phyloP scores from a whole-genome alignment of 2,113 vertebrate species.

The Dromas ardeola region DNA sequence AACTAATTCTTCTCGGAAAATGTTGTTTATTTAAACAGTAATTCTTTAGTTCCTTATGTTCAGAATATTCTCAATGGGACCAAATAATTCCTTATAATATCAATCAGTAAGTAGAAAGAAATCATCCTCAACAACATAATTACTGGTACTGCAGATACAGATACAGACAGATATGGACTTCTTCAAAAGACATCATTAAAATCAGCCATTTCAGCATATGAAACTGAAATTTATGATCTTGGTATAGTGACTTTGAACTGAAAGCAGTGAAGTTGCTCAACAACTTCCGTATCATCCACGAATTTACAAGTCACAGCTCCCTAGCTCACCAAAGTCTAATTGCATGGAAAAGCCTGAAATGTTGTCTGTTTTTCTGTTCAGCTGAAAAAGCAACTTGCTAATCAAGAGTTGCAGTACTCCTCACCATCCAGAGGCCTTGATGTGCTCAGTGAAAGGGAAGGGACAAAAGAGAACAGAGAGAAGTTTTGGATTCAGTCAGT shows the following conservation, averaged over 20 bases:
- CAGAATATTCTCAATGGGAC: neutral
- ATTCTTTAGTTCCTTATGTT: neutral
- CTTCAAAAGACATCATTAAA: neutral
- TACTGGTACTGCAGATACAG: neutral
- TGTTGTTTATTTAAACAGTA: neutral
- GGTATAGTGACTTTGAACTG: neutral
- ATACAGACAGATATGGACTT: neutral
- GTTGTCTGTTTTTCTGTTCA: neutral
- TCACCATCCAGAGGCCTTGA: neutral
- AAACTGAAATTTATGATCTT: neutral
- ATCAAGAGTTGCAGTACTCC: neutral
- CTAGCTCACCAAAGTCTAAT: neutral
- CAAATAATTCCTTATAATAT: neutral
- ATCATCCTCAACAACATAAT: neutral
- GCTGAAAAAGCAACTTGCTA: accelerated
- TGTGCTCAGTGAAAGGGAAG: neutral
- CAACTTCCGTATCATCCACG: neutral
- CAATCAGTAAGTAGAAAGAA: neutral
- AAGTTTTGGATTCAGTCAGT: neutral
- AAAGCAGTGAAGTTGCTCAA: neutral
- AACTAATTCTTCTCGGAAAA: neutral
- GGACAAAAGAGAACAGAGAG: neutral
- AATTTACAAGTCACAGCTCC: neutral
- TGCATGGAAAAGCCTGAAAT: neutral
- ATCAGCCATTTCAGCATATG: neutral